Evolutionary conservation across 2,888 invertebrate species (phyloP), one percentile per base, ranked within the genome.

Genomic region (Lasioglossum calceatum): DNA sequence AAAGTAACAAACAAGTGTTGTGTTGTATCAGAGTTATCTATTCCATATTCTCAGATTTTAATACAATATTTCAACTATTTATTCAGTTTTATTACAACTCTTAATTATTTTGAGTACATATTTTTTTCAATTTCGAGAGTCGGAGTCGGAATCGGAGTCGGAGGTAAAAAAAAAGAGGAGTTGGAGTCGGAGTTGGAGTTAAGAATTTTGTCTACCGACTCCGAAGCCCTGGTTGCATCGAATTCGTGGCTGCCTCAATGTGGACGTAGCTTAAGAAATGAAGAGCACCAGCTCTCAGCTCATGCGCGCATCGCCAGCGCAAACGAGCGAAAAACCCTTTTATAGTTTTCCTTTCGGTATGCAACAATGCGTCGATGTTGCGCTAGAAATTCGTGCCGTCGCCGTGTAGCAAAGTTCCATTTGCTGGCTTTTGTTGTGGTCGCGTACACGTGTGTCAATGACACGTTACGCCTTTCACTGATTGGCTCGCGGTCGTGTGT

Each of bases 381-480:
- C 58, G 32, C 19, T 47, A 74, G 79, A 70, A 81, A 77, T 79
- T 85, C 8, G 72, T 74, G 81, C 64, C 44, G 71, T 71, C 71
- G 77, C 67, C 78, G 72, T 64, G 77, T 64, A 27, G 76, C 77
- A 61, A 27, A 54, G 14, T 70, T 50, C 81, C 77, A 79, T 87
- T 81, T 61, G 61, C 73, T 14, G 54, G 42, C 73, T 58, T 27
- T 39, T 61, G 54, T 79, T 14, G 50, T 36, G 42, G 50, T 16
- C 8, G 36, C 19, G 32, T 16, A 71, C 71, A 70, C 67, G 42
- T 83, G 39, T 87, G 89, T 89, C 87, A 90, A 87, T 89, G 91
- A 89, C 88, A 90, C 84, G 88, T 87, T 78, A 75, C 36, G 82
- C 81, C 87, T 89, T 91, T 90, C 87, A 87, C 88, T 80, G 83